phyloP scores from a whole-genome alignment of 2,113 vertebrate species.

The Panthera tigris region DNA sequence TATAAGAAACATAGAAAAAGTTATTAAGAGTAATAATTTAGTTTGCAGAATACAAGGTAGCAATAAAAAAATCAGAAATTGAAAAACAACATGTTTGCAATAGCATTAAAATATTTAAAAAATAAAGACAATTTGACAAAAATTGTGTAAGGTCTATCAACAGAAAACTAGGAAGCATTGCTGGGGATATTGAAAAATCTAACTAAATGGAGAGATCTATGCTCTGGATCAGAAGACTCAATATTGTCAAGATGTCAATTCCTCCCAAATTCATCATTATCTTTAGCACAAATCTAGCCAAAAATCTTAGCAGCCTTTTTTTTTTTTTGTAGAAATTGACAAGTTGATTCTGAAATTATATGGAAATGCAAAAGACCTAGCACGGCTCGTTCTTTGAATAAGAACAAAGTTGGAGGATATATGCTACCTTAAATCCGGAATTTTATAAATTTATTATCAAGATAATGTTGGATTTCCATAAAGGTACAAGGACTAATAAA shows the following conservation, averaged over 20 bases:
- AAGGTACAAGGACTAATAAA: not conserved
- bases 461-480: not conserved
- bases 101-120: not conserved
- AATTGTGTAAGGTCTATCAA: not conserved
- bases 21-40: not conserved
- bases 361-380: not conserved
- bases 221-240: not conserved
- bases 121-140: not conserved
- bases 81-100: not conserved
- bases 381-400: not conserved
- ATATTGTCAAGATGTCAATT: not conserved
- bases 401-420: not conserved
- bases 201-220: not conserved
- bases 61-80: not conserved
- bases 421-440: not conserved
- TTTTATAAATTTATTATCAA: not conserved
- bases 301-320: not conserved
- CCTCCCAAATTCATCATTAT: too few relatives aligned
- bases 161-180: not conserved
- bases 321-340: not conserved
- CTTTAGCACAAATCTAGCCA: not conserved
- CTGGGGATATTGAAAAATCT: too few relatives aligned
- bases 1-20: not conserved
- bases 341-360: not conserved
- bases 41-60: not conserved